Evolutionary conservation across 2,797 vertebrate species (phyloP).

Genomic region (Phrynocephalus vlangalii): DNA sequence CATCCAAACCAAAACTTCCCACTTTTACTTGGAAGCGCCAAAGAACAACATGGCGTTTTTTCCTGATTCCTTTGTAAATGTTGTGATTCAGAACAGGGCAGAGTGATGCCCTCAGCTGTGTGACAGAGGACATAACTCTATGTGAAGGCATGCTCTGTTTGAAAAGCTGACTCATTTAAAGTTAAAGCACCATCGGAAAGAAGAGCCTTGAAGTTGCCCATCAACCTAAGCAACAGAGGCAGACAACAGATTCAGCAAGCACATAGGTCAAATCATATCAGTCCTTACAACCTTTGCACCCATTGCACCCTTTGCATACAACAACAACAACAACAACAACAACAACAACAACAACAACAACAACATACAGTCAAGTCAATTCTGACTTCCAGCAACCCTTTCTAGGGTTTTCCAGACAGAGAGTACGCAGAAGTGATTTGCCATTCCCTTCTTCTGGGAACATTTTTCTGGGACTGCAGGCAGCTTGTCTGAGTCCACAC

Average conservation of each 20-base stretch:
- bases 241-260: not conserved
- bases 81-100: not conserved
- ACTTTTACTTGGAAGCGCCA: not conserved
- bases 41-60: not conserved
- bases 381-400: too few species aligned
- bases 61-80: not conserved
- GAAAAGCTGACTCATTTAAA: not conserved
- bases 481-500: too few species aligned
- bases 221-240: not conserved
- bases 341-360: too few species aligned
- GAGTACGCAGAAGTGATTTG: too few species aligned
- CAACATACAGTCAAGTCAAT: too few species aligned
- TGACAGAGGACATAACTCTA: not conserved
- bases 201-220: not conserved
- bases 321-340: too few species aligned
- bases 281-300: not conserved
- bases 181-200: too few species aligned
- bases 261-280: not conserved
- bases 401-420: too few species aligned
- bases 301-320: not conserved
- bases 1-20: not conserved
- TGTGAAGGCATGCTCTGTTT: not conserved
- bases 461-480: too few species aligned
- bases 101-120: not conserved
- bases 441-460: too few species aligned